Conservation (phyloP, 2,113 vertebrate genomes). For the Tiliqua scincoides region DNA sequence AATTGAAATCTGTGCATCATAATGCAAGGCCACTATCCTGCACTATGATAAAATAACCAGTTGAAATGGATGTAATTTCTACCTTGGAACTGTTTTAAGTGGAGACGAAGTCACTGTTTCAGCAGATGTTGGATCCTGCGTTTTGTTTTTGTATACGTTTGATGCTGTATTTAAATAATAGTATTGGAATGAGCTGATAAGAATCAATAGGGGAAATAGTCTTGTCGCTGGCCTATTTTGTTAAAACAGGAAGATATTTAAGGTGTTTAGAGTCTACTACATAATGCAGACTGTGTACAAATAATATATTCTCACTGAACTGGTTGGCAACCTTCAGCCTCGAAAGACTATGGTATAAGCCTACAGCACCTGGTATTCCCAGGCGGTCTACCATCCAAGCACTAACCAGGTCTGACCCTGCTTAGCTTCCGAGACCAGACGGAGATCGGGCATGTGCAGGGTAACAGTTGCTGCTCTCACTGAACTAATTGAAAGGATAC, state of each 20-base stretch:
- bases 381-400: no score
- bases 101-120: not conserved
- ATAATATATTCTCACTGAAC: not conserved
- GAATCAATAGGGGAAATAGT: not conserved
- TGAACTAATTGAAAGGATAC: slow-evolving; percentile 9
- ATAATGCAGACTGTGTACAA: not conserved
- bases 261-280: slow-evolving; percentile 20
- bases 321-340: no score
- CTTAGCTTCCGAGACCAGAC: no score
- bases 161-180: not conserved
- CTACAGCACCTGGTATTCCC: no score
- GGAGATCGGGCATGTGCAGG: no score
- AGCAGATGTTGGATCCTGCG: accelerated
- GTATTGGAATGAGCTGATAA: not conserved
- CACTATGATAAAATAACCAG: slow-evolving; percentile 4
- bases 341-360: no score
- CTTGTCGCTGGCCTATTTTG: not conserved
- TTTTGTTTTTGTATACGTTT: not conserved
- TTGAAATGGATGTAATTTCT: not conserved
- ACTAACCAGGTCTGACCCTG: no score
- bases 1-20: accelerated
- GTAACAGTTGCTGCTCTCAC: no score
- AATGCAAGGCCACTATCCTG: not conserved
- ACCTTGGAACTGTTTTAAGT: not conserved
- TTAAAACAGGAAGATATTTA: not conserved